Evolutionary conservation across 2,113 vertebrate genomes (phyloP), one percentile per base, ranked within the genome.

Genomic region (Pelusios castaneus): DNA sequence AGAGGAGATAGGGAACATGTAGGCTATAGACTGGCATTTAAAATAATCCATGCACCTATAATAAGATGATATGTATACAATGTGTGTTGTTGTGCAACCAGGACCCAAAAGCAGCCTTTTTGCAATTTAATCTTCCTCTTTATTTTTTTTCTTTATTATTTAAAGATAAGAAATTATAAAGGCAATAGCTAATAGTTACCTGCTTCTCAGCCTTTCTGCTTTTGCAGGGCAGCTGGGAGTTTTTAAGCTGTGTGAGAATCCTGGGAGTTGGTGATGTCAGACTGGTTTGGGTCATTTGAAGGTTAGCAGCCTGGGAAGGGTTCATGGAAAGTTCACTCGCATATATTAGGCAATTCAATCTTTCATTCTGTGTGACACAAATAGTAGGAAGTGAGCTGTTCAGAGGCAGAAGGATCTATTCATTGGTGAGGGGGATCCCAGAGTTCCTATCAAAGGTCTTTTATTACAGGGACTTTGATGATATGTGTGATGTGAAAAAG

Each of bases 341-440:
- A 99, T 99, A 99, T 98, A 99, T 99, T 99, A 99, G 99, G 99
- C 99, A 98, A 99, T 99, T 98, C 99, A 99, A 99, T 99, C 99
- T 99, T 99, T 99, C 99, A 98, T 98, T 99, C 98, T 97, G 98
- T 95, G 98, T 99, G 99, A 99, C 99, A 99, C 98, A 99, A 99
- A 98, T 98, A 99, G 99, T 99, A 99, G 99, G 99, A 99, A 99
- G 99, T 98, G 99, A 99, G 99, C 98, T 97, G 98, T 98, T 97
- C 97, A 83, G 97, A 98, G 98, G 98, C 98, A 98, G 98, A 98
- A 99, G 96, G 97, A 98, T 96, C 98, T 98, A 98, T 98, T 98
- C 98, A 94, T 97, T 97, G 98, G 98, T 96, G 98, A 98, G 97
- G 97, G 97, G 98, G 98, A 98, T 98, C 96, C 96, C 98, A 51